Evolutionary conservation across 2,888 invertebrate genomes (phyloP), one percentile per base, ranked within the genome.

Genomic region (Leucoma salicis): DNA sequence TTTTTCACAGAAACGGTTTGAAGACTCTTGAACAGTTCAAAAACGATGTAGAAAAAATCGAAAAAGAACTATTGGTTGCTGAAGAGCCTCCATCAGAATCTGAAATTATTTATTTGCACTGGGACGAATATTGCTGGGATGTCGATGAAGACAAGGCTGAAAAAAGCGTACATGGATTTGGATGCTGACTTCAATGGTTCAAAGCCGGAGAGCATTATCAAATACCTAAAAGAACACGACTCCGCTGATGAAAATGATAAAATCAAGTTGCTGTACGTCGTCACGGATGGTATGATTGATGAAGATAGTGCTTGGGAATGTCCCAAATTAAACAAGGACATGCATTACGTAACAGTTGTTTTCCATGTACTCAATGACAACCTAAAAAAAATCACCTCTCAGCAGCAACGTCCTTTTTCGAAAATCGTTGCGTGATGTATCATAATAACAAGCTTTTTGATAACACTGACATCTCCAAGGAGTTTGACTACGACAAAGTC

Each of bases 51-150:
- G 28, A 28, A 12, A 12, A 28, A 28, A 28, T 28, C 5, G 12
- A 12, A 4, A 12, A 59, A 12, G 47, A 59, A 44, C 29, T 42
- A 36, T 16, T 31, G 35, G n/a, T n/a, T 25, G 42, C 44, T 15
- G 15, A n/a, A 18, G 32, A 32, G 47, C 35, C 44, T 6, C 18
- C 34, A 14, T 49, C 42, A 39, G 47, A 60, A 46, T 60, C 51
- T 0, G 55, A 53, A 56, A 54, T 60, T 10, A 27, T 70, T 43
- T 69, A 68, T 35, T 58, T 70, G 32, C 66, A 70, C 39, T 70
- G 70, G 68, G 61, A 66, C 2, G 2, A 50, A 29, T 3, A 10
- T 3, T 68, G 68, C 44, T 36, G 12, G 1, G 56, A 66, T 46
- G 64, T 67, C 2, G 44, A 58, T 31, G 70, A 68, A 56, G 15